Conservation (phyloP, 2,888 invertebrate species). For the Cephus nigrinus region DNA sequence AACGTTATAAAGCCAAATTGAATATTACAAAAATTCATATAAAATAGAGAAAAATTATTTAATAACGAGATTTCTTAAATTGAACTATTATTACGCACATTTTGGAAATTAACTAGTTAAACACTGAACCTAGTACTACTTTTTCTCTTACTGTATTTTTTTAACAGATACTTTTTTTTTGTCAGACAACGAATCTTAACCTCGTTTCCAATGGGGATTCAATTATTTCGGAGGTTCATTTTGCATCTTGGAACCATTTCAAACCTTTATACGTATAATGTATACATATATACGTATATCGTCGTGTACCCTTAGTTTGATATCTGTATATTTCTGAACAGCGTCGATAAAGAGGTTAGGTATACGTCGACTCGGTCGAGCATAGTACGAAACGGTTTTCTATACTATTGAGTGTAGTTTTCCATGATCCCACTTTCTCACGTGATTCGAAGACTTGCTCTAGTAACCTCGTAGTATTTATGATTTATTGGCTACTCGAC, state of each 20-base stretch:
- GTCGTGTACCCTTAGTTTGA: background rate
- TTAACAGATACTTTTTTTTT: background rate
- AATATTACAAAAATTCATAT: conserved; percentile 11
- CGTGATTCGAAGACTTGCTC: too few species aligned
- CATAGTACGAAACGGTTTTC: background rate
- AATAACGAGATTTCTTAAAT: background rate
- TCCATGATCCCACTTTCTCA: background rate
- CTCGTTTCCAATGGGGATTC: background rate
- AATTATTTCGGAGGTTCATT: background rate
- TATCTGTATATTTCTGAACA: background rate
- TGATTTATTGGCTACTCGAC: conserved; percentile 9
- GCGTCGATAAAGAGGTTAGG: background rate
- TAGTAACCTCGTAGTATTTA: conserved; percentile 13
- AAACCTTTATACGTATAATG: background rate
- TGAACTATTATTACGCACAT: background rate
- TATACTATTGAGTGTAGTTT: background rate
- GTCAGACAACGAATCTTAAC: background rate
- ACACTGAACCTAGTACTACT: background rate
- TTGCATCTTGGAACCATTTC: background rate
- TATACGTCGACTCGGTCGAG: background rate
- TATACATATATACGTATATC: too few species aligned
- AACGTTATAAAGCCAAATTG: conserved; percentile 18
- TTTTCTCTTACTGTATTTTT: background rate
- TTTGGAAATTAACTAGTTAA: background rate
- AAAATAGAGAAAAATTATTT: conserved; percentile 5